Conservation (phyloP, 2,888 invertebrate species). For the Poecilobothrus nobilitatus region DNA sequence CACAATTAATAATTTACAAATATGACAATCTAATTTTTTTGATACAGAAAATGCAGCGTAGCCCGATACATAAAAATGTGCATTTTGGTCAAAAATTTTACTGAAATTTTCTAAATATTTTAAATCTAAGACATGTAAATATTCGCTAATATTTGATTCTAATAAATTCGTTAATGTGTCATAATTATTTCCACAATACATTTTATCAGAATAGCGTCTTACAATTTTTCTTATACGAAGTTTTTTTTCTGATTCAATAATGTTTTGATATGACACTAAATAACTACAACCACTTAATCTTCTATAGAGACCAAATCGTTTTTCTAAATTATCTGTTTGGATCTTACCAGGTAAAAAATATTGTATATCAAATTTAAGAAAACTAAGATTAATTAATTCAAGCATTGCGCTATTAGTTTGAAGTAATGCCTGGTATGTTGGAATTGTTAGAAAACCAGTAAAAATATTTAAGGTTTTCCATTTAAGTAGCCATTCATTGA, state of each 20-base stretch:
- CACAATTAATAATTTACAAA: neutral
- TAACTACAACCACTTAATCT: neutral
- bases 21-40: neutral
- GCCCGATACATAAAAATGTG: neutral
- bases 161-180: neutral
- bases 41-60: neutral
- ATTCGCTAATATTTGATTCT: neutral
- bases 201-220: neutral
- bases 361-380: neutral
- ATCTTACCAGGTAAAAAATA: neutral
- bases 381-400: neutral
- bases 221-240: conserved; percentile 1
- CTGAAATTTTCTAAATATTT: neutral
- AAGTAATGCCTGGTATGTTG: neutral
- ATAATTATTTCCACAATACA: neutral
- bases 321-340: neutral
- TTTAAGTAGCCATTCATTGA: neutral
- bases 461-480: neutral
- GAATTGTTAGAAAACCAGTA: neutral
- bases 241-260: neutral
- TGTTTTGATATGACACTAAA: neutral
- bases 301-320: neutral
- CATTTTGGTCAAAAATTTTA: neutral
- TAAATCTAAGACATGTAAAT: neutral
- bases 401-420: neutral